Conservation (phyloP, 2,113 vertebrate species). For the Silurus glanis region DNA sequence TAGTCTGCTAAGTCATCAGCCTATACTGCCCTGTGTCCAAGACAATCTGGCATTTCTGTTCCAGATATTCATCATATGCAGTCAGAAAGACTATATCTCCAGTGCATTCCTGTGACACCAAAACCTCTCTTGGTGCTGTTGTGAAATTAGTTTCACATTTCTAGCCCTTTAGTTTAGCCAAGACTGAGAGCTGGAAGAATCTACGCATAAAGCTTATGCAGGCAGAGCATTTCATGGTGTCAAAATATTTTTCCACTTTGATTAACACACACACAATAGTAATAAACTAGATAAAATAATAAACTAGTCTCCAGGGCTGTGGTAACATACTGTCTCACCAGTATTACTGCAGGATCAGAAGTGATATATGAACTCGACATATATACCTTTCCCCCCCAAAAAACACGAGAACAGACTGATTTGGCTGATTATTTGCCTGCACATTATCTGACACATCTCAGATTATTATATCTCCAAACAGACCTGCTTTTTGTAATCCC, state of each 20-base stretch:
- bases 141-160: conserved; percentile 23
- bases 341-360: conserved; percentile 19
- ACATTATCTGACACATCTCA: conserved; percentile 40
- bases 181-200: not conserved
- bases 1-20: not conserved
- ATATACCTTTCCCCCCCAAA: not conserved
- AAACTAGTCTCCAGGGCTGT: not conserved
- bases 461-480: conserved; percentile 33
- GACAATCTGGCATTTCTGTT: not conserved
- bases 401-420: conserved; percentile 17
- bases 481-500: conserved; percentile 40
- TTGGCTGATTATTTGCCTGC: conserved; percentile 34
- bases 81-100: not conserved
- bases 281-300: not conserved
- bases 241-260: not conserved
- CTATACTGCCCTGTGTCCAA: not conserved
- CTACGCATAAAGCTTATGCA: not conserved
- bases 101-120: conserved; percentile 8
- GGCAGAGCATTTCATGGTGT: not conserved
- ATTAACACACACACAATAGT: not conserved
- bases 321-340: not conserved
- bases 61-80: not conserved
- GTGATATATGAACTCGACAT: not conserved
- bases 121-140: conserved; percentile 10
- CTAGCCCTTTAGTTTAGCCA: conserved; percentile 6